These are phyloP conservation scores for Spicauda simplicius DNA, from an alignment of 2,888 invertebrate species.

Conservation along the genomic window DNA sequence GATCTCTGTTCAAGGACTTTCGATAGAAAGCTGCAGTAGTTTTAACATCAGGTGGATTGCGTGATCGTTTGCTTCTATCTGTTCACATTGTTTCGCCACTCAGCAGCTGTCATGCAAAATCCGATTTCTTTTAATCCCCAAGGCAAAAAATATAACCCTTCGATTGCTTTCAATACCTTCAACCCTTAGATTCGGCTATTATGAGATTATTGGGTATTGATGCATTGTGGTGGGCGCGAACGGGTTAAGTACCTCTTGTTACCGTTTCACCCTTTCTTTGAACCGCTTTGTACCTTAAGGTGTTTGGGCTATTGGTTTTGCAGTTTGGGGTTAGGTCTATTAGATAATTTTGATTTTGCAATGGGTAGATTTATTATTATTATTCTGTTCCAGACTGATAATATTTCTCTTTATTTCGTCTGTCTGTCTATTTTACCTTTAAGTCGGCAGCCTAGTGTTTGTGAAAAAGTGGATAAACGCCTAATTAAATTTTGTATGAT, in stretches of 20 bases:
- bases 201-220: constrained; percentile 83
- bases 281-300: constrained; percentile 21
- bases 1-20: too few relatives aligned
- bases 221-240: constrained; percentile 77
- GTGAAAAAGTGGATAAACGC: too few relatives aligned
- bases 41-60: background rate
- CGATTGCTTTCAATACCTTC: constrained; percentile 55
- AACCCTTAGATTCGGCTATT: constrained; percentile 62
- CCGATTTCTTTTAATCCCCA: constrained; percentile 55
- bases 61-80: background rate
- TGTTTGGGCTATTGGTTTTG: constrained; percentile 18
- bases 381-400: background rate
- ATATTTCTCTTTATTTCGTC: too few relatives aligned
- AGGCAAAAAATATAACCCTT: constrained; percentile 51
- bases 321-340: constrained; percentile 17
- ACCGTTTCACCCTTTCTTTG: constrained; percentile 49
- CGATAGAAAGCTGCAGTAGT: too few relatives aligned
- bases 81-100: constrained; percentile 45
- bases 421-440: too few relatives aligned
- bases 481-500: too few relatives aligned
- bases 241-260: constrained; percentile 70
- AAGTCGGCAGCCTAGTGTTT: too few relatives aligned
- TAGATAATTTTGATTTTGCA: constrained; percentile 6
- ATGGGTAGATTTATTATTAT: background rate
- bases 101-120: constrained; percentile 62